Base-by-base conservation (phyloP, 1,140 invertebrate genomes). In the Papilio glaucus region DNA sequence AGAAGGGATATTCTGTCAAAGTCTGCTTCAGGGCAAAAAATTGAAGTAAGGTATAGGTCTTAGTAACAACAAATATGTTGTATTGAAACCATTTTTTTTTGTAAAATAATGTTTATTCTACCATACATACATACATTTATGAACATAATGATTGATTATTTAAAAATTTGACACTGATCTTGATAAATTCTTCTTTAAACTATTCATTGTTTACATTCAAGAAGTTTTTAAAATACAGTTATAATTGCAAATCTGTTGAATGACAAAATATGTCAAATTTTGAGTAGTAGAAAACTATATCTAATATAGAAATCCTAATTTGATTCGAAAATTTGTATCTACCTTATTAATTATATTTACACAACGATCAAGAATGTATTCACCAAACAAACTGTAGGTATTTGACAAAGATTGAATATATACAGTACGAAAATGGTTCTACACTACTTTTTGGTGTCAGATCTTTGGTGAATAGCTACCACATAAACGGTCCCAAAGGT, bases 41-140 rank as follows among this genome's bases (percentile, higher is more conserved):
- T n/a, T n/a, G n/a, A n/a, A n/a, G n/a, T n/a, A n/a, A n/a, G n/a
- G n/a, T n/a, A n/a, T n/a, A n/a, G n/a, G n/a, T n/a, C n/a, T n/a
- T n/a, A n/a, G n/a, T n/a, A n/a, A n/a, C n/a, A n/a, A n/a, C n/a
- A 2, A 49, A 29, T 7, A 39, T 29, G 18, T 29, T 60, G 21
- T 8, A 71, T 29, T 29, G 18, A 41, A 41, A 72, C 41, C 8
- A 53, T n/a, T 49, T 1, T 29, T 45, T 29, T 70, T 70, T 78
- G 45, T 78, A 45, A 21, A 78, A 78, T 75, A 78, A 75, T 73
- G 41, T 75, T 73, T 75, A 73, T 72, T 78, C 73, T 78, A 78
- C n/a, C n/a, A n/a, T n/a, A n/a, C n/a, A n/a, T n/a, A n/a, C 68
- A 10, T 71, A 75, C 77, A 75, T 75, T 45, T 38, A 77, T 49